These are phyloP conservation scores for Conistra vaccinii DNA, from an alignment of 2,888 invertebrate species.

Conservation along the genomic window DNA sequence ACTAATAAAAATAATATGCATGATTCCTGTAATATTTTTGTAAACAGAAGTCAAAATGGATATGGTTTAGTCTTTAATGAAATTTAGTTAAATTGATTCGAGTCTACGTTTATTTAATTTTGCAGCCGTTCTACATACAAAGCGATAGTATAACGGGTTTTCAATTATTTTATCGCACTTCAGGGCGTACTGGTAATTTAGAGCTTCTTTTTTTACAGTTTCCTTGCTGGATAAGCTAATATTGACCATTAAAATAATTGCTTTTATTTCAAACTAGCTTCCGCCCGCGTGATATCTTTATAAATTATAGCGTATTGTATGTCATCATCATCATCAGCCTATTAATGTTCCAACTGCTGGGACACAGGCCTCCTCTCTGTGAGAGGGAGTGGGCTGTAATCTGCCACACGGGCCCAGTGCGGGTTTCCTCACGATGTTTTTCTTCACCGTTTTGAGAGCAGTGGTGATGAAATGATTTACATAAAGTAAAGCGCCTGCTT, in stretches of 20 bases:
- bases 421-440: no score
- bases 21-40: not conserved
- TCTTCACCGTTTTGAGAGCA: no score
- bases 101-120: not conserved
- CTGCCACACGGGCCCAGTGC: no score
- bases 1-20: not conserved
- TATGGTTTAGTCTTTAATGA: no score
- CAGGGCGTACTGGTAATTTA: not conserved
- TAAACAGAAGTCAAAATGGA: not conserved
- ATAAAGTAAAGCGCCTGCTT: no score
- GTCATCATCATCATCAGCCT: no score
- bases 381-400: no score
- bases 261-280: not conserved
- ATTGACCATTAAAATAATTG: not conserved
- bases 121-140: not conserved
- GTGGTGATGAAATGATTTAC: no score
- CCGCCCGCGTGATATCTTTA: no score
- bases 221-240: conserved; percentile 2
- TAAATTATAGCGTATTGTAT: no score
- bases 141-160: conserved; percentile 38
- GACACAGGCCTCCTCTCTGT: no score
- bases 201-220: conserved; percentile 6
- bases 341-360: no score
- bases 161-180: conserved; percentile 20
- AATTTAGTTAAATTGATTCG: not conserved